These are phyloP conservation scores for Heteromyza rotundicornis DNA, from an alignment of 2,888 invertebrate species.

Conservation along the genomic window DNA sequence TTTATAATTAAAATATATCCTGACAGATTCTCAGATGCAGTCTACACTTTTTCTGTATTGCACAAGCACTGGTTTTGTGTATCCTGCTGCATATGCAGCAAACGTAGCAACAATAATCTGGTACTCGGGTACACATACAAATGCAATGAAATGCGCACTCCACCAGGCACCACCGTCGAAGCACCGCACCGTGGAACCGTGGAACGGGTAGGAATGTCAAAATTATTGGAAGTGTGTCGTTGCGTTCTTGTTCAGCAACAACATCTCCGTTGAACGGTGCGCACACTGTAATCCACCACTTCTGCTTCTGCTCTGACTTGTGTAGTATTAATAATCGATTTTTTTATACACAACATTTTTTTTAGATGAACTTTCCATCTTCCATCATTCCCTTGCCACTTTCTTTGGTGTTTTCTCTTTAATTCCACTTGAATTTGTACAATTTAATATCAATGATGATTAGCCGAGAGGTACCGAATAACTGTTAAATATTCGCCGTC, in stretches of 20 bases:
- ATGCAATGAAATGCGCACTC: constrained; percentile 33
- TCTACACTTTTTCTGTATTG: constrained; percentile 35
- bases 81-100: constrained; percentile 29
- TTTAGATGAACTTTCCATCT: constrained; percentile 20
- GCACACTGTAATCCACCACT: background rate
- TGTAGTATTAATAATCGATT: constrained; percentile 49
- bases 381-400: constrained; percentile 21
- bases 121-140: constrained; percentile 13
- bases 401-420: too few species aligned
- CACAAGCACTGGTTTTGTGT: constrained; percentile 36
- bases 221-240: constrained; percentile 56
- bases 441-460: too few species aligned
- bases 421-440: too few species aligned
- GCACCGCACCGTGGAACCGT: too few species aligned
- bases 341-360: constrained; percentile 24
- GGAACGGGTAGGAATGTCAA: constrained; percentile 39
- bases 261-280: background rate
- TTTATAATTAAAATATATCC: background rate
- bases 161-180: too few species aligned
- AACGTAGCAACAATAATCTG: constrained; percentile 35
- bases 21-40: background rate
- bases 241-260: constrained; percentile 7
- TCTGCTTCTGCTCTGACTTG: constrained; percentile 18
- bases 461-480: too few species aligned
- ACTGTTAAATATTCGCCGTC: background rate